phyloP scores from a whole-genome alignment of 2,797 vertebrate species.

The Eurystomus glaucurus region DNA sequence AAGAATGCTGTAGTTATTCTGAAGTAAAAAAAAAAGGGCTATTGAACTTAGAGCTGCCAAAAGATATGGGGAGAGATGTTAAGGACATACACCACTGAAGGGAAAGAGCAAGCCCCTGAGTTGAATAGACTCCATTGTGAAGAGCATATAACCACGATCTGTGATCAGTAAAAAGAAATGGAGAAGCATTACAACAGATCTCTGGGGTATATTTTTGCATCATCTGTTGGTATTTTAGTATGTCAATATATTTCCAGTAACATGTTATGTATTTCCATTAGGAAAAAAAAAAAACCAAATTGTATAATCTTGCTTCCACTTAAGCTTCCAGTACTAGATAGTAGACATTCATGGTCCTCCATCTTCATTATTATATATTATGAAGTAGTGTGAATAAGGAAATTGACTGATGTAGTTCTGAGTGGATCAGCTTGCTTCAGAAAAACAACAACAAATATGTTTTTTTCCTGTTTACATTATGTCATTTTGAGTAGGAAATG shows the following conservation, averaged over 20 bases:
- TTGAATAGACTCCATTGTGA: neutral
- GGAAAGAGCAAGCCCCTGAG: neutral
- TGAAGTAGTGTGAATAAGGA: neutral
- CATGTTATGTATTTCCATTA: accelerated
- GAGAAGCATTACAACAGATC: accelerated
- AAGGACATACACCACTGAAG: neutral
- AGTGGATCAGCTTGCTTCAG: neutral
- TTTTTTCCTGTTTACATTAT: neutral
- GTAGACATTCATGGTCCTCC: neutral
- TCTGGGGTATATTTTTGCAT: neutral
- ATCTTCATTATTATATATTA: neutral
- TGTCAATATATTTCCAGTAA: neutral
- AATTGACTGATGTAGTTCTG: neutral
- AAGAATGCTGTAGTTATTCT: neutral
- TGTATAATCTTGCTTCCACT: neutral
- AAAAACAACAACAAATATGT: neutral
- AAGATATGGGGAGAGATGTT: neutral
- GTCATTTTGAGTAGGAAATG: neutral
- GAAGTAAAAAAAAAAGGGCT: neutral
- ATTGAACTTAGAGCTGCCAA: neutral
- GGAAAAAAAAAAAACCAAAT: neutral
- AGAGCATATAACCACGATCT: neutral
- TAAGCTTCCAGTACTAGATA: neutral
- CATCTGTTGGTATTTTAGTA: neutral
- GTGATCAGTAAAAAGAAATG: neutral